These are phyloP conservation scores for Macaca mulatta DNA, from an alignment of 2,113 vertebrate genomes.

Conservation along the genomic window DNA sequence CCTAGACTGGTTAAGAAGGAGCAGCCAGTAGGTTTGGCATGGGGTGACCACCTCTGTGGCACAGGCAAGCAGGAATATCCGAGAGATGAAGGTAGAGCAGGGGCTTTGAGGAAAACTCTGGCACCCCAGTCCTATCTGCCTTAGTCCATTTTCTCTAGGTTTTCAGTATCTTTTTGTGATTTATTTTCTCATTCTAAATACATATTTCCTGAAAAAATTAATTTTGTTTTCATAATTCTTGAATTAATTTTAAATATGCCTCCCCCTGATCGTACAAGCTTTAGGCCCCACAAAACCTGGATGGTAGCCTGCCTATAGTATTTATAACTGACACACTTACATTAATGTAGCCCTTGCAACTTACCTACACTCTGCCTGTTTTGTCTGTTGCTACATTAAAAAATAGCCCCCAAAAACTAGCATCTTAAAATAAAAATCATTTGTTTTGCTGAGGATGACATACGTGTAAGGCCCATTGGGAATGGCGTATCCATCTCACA, in stretches of 20 bases:
- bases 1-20: background rate
- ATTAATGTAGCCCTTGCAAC: no score
- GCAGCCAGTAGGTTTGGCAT: background rate
- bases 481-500: no score
- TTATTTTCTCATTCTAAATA: background rate
- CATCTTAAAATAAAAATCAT: background rate
- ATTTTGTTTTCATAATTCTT: background rate
- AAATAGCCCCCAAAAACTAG: no score
- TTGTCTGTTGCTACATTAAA: background rate
- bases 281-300: no score
- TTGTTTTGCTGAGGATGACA: background rate
- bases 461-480: fast-evolving
- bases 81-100: background rate
- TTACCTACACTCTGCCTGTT: background rate
- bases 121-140: background rate
- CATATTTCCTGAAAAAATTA: background rate
- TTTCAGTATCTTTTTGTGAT: background rate
- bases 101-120: background rate
- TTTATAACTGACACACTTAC: background rate
- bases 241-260: background rate
- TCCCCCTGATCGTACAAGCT: background rate
- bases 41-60: fast-evolving
- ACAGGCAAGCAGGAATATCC: background rate
- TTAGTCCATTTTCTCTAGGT: background rate
- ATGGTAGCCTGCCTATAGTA: no score